phyloP scores from a whole-genome alignment of 2,797 vertebrate species.

The Botia almorhae region DNA sequence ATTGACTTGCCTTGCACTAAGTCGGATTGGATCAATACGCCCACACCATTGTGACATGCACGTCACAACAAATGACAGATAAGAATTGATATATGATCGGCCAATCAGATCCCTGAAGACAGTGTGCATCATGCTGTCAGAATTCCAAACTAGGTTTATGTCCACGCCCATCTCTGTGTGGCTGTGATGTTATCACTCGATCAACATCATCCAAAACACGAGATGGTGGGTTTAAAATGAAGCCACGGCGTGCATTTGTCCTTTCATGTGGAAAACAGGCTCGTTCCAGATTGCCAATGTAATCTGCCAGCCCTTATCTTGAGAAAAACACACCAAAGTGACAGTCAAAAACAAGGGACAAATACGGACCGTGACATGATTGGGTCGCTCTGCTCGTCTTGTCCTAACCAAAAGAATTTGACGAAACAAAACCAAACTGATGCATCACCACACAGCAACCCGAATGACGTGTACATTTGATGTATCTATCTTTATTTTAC shows the following conservation, averaged over 20 bases:
- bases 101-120: constrained; percentile 38
- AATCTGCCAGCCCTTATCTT: constrained; percentile 64
- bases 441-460: constrained; percentile 78
- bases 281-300: constrained; percentile 40
- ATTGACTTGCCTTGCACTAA: constrained; percentile 62
- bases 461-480: constrained; percentile 82
- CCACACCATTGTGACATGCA: constrained; percentile 61
- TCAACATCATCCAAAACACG: background rate
- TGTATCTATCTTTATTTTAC: constrained; percentile 85
- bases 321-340: constrained; percentile 60
- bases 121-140: constrained; percentile 56
- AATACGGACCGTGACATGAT: constrained; percentile 80
- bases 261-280: constrained; percentile 69
- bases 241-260: constrained; percentile 75
- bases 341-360: constrained; percentile 82
- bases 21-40: constrained; percentile 52
- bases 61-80: constrained; percentile 56
- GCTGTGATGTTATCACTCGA: background rate
- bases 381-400: constrained; percentile 70
- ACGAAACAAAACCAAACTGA: constrained; percentile 66
- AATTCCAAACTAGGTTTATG: constrained; percentile 28
- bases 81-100: constrained; percentile 48
- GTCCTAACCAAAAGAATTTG: constrained; percentile 59
- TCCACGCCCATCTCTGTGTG: constrained; percentile 29
- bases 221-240: constrained; percentile 14